Evolutionary conservation across 2,797 vertebrate species (phyloP).

Genomic region (Phalanger gymnotis): DNA sequence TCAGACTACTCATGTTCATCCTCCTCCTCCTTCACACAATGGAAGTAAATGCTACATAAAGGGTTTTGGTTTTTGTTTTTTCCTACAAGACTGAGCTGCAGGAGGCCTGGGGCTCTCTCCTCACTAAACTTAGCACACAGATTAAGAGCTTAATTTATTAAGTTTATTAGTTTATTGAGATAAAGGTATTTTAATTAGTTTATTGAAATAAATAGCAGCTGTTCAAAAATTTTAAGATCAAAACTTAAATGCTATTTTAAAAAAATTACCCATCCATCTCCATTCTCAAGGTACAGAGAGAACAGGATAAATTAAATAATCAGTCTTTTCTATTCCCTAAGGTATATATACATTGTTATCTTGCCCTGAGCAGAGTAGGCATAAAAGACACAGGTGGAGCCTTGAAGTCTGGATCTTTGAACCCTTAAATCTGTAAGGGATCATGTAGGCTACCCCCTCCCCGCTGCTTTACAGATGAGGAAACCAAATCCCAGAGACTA

Average conservation of each 20-base stretch:
- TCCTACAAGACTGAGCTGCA: not conserved
- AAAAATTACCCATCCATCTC: not conserved
- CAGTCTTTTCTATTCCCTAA: not conserved
- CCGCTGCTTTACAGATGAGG: not conserved
- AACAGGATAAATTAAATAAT: not conserved
- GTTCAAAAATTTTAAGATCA: not conserved
- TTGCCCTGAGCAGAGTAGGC: not conserved
- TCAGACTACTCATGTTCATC: not conserved
- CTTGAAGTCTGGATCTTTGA: slow-evolving; percentile 1
- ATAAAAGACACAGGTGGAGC: not conserved
- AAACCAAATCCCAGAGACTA: not conserved
- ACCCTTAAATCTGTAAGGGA: not conserved
- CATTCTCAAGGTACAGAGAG: not conserved
- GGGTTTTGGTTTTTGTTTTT: not conserved
- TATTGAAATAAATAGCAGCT: not conserved
- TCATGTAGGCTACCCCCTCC: not conserved
- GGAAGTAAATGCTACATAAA: not conserved
- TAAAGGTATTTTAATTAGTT: not conserved
- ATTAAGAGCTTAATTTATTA: not conserved
- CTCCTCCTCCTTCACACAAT: not conserved
- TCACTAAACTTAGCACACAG: not conserved
- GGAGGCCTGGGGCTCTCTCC: not conserved
- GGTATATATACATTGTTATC: not conserved
- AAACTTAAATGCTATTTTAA: not conserved
- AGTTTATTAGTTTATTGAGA: not conserved